Conservation (phyloP, 2,797 vertebrate genomes). For the Lateolabrax maculatus region DNA sequence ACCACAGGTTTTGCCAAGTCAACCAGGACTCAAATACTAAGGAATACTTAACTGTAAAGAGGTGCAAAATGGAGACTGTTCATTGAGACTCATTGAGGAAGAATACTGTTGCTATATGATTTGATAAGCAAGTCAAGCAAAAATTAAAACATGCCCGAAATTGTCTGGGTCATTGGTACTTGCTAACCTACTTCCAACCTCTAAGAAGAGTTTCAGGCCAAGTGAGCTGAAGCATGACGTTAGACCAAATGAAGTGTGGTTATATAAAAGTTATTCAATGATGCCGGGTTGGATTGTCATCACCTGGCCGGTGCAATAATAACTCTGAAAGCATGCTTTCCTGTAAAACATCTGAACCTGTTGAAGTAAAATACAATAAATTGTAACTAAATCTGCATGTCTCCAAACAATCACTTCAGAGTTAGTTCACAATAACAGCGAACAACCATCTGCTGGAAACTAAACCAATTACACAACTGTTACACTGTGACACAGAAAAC, state of each 20-base stretch:
- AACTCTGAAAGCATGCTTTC: constrained; percentile 33
- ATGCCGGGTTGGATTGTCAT: constrained; percentile 46
- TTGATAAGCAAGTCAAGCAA: constrained; percentile 40
- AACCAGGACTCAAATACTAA: not conserved
- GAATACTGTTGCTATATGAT: constrained; percentile 26
- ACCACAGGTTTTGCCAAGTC: not conserved
- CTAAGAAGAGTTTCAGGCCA: constrained; percentile 7
- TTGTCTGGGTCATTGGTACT: constrained; percentile 42
- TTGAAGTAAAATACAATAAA: constrained; percentile 32
- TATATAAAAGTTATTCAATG: constrained; percentile 36
- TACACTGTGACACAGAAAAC: constrained; percentile 67
- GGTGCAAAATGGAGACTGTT: constrained; percentile 15
- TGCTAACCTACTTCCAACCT: constrained; percentile 22
- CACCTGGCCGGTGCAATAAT: constrained; percentile 32
- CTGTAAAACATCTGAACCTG: constrained; percentile 60
- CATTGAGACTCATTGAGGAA: constrained; percentile 19
- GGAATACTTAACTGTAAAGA: not conserved
- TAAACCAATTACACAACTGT: constrained; percentile 67
- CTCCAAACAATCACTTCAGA: constrained; percentile 48
- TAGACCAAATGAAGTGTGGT: constrained; percentile 14
- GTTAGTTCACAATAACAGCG: constrained; percentile 54
- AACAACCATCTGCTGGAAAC: constrained; percentile 57
- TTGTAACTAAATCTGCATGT: constrained; percentile 53
- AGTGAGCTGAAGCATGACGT: constrained; percentile 11
- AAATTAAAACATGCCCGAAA: constrained; percentile 40